Conservation (phyloP, 2,113 vertebrate species). For the Silurus meridionalis region DNA sequence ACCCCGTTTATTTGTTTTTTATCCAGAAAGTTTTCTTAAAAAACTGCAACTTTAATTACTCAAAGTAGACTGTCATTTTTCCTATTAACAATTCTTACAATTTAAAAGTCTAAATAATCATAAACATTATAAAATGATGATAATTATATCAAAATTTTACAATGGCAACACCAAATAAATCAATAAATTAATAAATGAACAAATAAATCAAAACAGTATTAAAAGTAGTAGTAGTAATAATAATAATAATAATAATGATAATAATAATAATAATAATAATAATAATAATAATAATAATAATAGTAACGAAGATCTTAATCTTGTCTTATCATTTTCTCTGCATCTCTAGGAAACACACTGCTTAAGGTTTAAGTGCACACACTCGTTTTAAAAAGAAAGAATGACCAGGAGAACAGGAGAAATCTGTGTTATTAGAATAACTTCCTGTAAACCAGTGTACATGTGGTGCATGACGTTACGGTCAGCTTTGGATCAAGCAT, state of each 20-base stretch:
- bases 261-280: neutral
- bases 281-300: neutral
- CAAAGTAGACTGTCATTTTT: neutral
- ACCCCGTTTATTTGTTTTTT: neutral
- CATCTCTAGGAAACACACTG: neutral
- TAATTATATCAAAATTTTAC: no score
- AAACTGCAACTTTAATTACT: neutral
- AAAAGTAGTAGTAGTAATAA: no score
- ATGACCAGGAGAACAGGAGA: neutral
- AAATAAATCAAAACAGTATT: no score
- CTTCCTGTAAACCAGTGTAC: neutral
- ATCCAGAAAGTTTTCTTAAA: neutral
- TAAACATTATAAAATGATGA: no score
- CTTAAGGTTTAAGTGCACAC: neutral
- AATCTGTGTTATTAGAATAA: slow-evolving; percentile 19
- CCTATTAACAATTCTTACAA: no score
- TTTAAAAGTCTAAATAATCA: no score
- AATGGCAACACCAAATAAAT: no score
- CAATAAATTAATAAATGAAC: no score
- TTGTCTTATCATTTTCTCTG: no score
- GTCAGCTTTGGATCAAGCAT: slow-evolving; percentile 58
- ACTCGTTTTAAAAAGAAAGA: neutral
- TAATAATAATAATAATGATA: neutral
- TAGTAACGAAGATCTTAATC: neutral
- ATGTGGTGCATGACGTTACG: slow-evolving; percentile 56